Evolutionary conservation across 2,113 vertebrate genomes (phyloP).

Genomic region (Gorilla gorilla): DNA sequence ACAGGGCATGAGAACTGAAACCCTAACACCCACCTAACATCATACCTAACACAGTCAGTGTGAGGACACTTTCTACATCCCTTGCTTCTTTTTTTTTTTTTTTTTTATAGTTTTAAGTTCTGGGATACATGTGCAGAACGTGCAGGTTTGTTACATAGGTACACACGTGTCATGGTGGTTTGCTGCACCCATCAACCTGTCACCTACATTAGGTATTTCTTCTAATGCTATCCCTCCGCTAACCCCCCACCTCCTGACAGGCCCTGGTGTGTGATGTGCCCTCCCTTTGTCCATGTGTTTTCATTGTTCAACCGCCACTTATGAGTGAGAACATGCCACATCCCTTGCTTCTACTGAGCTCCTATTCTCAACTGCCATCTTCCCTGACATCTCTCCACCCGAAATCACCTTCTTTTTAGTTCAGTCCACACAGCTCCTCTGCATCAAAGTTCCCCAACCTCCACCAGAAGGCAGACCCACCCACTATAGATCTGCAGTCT

Average conservation of each 20-base stretch:
- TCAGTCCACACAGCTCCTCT: neutral
- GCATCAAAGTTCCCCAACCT: neutral
- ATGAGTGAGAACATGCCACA: neutral
- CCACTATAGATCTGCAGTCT: neutral
- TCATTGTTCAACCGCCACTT: too few species aligned
- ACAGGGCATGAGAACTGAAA: neutral
- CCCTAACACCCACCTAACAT: neutral
- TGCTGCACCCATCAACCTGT: too few species aligned
- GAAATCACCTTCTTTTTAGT: neutral
- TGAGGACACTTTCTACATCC: neutral
- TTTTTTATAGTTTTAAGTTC: too few species aligned
- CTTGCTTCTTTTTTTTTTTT: neutral
- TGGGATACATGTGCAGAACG: too few species aligned
- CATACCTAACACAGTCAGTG: fast-evolving
- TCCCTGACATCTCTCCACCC: neutral
- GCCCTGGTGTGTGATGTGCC: too few species aligned
- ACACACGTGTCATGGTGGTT: too few species aligned
- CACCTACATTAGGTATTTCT: too few species aligned
- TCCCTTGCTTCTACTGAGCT: neutral
- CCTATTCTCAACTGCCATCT: neutral
- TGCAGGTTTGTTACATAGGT: too few species aligned
- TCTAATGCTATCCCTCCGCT: too few species aligned
- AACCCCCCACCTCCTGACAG: too few species aligned
- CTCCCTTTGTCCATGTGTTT: too few species aligned
- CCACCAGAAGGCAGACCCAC: neutral